Percentiles rank a stretch among this genome's conserved stretches.
Evolutionary conservation across 2,888 invertebrate species (phyloP).

Genomic region (Eugnorisma glareosa): DNA sequence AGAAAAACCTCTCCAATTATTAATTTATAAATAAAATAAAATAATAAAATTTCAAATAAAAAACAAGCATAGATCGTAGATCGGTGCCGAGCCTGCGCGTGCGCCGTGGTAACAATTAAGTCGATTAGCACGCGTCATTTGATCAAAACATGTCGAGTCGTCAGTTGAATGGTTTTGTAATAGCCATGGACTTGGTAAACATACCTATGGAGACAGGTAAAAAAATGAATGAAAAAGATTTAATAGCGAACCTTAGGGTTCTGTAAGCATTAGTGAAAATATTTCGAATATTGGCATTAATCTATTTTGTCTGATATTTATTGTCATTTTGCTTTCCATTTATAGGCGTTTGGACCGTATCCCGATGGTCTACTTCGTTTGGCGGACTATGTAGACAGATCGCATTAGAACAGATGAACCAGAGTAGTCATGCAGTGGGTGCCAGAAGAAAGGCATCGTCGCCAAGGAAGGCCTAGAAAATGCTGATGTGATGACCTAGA

Average conservation of each 20-base stretch:
- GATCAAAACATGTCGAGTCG: conserved; percentile 85
- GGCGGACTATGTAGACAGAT: neutral
- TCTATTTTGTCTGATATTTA: neutral
- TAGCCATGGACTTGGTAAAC: conserved; percentile 70
- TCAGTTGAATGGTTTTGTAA: conserved; percentile 77
- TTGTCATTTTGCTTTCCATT: neutral
- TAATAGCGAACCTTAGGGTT: conserved; percentile 45
- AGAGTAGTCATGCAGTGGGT: too few species aligned
- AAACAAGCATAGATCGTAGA: conserved; percentile 63
- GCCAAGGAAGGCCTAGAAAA: too few species aligned
- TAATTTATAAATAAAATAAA: conserved; percentile 40
- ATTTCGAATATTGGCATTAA: neutral
- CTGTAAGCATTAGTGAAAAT: conserved; percentile 5
- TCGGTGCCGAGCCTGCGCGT: conserved; percentile 70
- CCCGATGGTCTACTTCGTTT: neutral
- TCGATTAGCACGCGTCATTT: conserved; percentile 88
- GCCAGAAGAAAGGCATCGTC: too few species aligned
- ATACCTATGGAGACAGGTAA: conserved; percentile 64
- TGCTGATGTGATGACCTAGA: too few species aligned
- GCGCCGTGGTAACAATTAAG: conserved; percentile 84
- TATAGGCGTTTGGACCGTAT: neutral
- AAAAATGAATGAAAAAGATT: conserved; percentile 69
- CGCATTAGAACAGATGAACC: too few species aligned
- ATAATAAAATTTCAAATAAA: conserved; percentile 44
- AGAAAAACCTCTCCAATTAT: conserved; percentile 48